phyloP scores from a whole-genome alignment of 2,888 invertebrate species.

The Lasioglossum figueresi region DNA sequence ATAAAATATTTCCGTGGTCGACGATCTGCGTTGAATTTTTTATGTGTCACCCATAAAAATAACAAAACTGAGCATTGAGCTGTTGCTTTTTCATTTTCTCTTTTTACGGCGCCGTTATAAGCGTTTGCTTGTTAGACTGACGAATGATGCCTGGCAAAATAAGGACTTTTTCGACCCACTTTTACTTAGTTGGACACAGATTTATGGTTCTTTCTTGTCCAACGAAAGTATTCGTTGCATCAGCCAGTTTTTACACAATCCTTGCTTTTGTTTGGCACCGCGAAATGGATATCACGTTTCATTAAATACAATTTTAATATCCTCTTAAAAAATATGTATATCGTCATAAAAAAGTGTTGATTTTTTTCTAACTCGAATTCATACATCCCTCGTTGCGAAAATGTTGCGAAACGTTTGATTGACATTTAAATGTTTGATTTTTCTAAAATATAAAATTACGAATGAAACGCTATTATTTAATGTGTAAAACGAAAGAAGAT shows the following conservation, averaged over 20 bases:
- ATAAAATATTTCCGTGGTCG: conserved; percentile 2
- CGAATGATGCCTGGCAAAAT: neutral
- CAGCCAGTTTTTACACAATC: neutral
- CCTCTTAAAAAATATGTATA: too few species aligned
- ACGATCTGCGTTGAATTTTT: conserved; percentile 1
- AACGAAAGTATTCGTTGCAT: neutral
- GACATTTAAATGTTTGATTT: too few species aligned
- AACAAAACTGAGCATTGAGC: neutral
- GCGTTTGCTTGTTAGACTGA: neutral
- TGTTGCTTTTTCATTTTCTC: neutral
- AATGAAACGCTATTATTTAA: neutral
- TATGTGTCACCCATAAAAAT: neutral
- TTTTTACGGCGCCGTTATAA: neutral
- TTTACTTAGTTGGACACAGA: neutral
- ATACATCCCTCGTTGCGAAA: too few species aligned
- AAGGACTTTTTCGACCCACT: neutral
- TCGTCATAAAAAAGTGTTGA: too few species aligned
- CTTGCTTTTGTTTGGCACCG: neutral
- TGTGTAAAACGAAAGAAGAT: neutral
- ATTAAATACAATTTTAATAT: neutral
- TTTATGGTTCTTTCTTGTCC: neutral
- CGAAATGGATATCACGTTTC: too few species aligned
- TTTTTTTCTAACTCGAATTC: too few species aligned
- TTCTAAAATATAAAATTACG: too few species aligned
- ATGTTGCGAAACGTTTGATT: too few species aligned